phyloP scores from a whole-genome alignment of 2,888 invertebrate species.

The Gibbula magus region DNA sequence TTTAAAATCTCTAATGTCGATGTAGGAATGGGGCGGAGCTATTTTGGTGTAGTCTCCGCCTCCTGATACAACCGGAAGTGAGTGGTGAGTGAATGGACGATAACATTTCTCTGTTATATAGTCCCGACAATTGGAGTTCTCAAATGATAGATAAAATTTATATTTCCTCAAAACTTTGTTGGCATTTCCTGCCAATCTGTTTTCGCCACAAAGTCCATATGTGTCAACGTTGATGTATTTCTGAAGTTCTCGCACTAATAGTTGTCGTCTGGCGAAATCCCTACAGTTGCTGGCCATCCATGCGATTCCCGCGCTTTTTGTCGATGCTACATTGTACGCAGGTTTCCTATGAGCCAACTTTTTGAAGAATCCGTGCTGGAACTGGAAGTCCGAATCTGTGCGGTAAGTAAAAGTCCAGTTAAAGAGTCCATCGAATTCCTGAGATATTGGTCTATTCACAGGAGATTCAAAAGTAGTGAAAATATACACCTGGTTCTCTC shows the following conservation, averaged over 20 bases:
- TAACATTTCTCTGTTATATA: slow-evolving; percentile 28
- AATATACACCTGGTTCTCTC: background rate
- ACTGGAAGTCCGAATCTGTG: too few species aligned
- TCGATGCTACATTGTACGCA: too few species aligned
- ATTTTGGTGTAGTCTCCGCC: too few species aligned
- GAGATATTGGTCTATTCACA: too few species aligned
- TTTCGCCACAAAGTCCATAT: slow-evolving; percentile 4
- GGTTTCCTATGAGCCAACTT: background rate
- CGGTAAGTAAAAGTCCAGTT: slow-evolving; percentile 11
- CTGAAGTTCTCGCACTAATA: background rate
- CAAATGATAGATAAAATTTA: too few species aligned
- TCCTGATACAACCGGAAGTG: too few species aligned
- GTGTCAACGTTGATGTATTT: too few species aligned
- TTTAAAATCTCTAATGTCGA: slow-evolving; percentile 14
- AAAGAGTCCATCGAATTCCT: background rate
- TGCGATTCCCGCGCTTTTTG: too few species aligned
- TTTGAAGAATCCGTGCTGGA: too few species aligned
- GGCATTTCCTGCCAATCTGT: background rate
- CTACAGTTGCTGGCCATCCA: too few species aligned
- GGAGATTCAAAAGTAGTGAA: background rate
- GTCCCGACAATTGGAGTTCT: slow-evolving; percentile 20
- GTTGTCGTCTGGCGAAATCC: background rate
- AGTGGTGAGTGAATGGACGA: too few species aligned
- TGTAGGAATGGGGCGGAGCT: too few species aligned
- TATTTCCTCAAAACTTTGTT: background rate